Percentiles rank a stretch among this genome's conserved stretches.
Evolutionary conservation across 2,888 invertebrate species (phyloP).

Genomic region (Diachrysia chrysitis): DNA sequence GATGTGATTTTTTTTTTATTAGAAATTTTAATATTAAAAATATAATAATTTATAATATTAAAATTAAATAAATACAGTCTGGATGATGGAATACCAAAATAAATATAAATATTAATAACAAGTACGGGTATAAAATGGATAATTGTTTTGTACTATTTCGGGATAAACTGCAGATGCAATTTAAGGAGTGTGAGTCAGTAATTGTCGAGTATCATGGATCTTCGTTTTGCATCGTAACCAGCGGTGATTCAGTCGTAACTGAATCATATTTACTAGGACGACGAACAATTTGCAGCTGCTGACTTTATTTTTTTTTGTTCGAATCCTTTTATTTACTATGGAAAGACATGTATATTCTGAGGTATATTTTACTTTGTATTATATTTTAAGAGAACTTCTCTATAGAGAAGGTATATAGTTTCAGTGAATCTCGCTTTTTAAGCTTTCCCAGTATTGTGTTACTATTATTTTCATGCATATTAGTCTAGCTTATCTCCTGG

Average conservation of each 20-base stretch:
- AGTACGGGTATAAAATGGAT: too few species aligned
- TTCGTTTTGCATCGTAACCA: constrained; percentile 4
- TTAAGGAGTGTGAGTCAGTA: constrained; percentile 4
- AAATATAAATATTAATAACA: too few species aligned
- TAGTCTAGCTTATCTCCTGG: not conserved
- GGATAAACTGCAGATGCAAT: not conserved
- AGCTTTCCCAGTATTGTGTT: too few species aligned
- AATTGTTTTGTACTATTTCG: not conserved
- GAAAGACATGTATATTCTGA: too few species aligned
- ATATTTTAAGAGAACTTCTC: too few species aligned
- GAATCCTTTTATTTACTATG: not conserved
- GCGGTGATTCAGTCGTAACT: constrained; percentile 1
- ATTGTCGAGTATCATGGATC: not conserved
- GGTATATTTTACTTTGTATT: too few species aligned
- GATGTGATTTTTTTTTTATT: too few species aligned
- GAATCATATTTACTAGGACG: constrained; percentile 1
- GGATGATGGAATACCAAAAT: too few species aligned
- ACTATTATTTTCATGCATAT: not conserved
- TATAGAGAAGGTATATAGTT: too few species aligned
- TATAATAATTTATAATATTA: too few species aligned
- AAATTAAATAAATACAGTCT: too few species aligned
- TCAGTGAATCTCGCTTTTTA: not conserved
- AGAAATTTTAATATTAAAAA: too few species aligned
- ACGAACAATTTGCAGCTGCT: not conserved
- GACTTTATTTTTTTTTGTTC: not conserved